Percentiles rank a stretch among this genome's conserved stretches.
Evolutionary conservation across 2,113 vertebrate species (phyloP).

Genomic region (Crocuta crocuta): DNA sequence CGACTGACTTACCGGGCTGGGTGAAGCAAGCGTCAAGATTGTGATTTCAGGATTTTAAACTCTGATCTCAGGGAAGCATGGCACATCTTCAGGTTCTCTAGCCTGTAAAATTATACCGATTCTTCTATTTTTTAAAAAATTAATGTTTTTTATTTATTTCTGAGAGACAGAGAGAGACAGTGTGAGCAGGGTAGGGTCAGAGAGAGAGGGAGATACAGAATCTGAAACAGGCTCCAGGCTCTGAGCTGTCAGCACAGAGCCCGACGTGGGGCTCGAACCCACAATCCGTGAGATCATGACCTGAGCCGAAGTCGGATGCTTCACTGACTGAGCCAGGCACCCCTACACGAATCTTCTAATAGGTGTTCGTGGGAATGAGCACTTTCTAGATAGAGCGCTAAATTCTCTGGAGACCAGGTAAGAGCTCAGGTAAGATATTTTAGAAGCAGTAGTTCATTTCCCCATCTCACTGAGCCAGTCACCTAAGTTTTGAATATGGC

Average conservation of each 20-base stretch:
- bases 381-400: background rate
- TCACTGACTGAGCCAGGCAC: too few relatives aligned
- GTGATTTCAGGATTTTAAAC: background rate
- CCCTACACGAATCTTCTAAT: background rate
- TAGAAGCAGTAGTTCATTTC: background rate
- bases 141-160: too few relatives aligned
- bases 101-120: background rate
- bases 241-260: too few relatives aligned
- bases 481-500: background rate
- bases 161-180: too few relatives aligned
- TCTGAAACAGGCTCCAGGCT: too few relatives aligned
- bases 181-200: too few relatives aligned
- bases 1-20: background rate
- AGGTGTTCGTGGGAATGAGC: background rate
- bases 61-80: background rate
- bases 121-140: background rate
- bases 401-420: background rate
- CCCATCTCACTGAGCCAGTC: background rate
- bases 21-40: background rate
- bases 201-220: too few relatives aligned
- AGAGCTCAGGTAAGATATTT: background rate
- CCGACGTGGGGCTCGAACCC: too few relatives aligned
- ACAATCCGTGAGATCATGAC: too few relatives aligned
- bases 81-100: background rate
- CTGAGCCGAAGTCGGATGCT: too few relatives aligned